These are phyloP conservation scores for Lomographa bimaculata DNA, from an alignment of 2,888 invertebrate genomes.

Conservation along the genomic window DNA sequence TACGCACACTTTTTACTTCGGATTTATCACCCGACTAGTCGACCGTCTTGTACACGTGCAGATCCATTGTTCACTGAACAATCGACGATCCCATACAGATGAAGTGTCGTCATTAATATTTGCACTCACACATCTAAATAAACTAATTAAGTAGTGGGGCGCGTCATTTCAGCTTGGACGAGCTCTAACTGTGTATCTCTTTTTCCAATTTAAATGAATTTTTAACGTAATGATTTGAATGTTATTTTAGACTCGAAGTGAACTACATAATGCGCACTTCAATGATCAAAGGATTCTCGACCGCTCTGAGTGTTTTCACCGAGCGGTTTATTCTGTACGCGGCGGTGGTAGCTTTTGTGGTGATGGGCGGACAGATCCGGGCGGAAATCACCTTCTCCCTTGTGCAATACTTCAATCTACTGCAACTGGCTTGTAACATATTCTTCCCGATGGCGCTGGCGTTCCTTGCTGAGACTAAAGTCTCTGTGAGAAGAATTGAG, in stretches of 20 bases:
- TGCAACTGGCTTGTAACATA: slow-evolving; percentile 87
- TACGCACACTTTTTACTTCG: no score
- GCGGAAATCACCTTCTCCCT: slow-evolving; percentile 89
- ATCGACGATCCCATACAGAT: no score
- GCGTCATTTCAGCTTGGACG: no score
- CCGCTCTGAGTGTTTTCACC: slow-evolving; percentile 89
- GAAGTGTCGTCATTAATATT: no score
- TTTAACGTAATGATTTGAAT: no score
- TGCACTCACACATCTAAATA: no score
- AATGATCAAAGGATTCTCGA: slow-evolving; percentile 86
- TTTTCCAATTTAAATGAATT: no score
- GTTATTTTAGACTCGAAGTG: slow-evolving; percentile 85
- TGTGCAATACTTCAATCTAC: slow-evolving; percentile 90
- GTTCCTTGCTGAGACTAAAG: slow-evolving; percentile 84
- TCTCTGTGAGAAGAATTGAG: slow-evolving; percentile 86
- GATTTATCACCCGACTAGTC: no score
- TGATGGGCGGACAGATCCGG: slow-evolving; percentile 84
- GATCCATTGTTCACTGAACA: no score
- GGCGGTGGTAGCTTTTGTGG: slow-evolving; percentile 89
- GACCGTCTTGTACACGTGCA: no score
- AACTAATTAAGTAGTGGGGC: no score
- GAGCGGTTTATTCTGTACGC: slow-evolving; percentile 92
- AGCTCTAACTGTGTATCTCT: no score
- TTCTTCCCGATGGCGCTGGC: slow-evolving; percentile 85
- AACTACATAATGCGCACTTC: slow-evolving; percentile 85